Evolutionary conservation across 2,888 invertebrate genomes (phyloP).

Genomic region (Idaea dimidiata): DNA sequence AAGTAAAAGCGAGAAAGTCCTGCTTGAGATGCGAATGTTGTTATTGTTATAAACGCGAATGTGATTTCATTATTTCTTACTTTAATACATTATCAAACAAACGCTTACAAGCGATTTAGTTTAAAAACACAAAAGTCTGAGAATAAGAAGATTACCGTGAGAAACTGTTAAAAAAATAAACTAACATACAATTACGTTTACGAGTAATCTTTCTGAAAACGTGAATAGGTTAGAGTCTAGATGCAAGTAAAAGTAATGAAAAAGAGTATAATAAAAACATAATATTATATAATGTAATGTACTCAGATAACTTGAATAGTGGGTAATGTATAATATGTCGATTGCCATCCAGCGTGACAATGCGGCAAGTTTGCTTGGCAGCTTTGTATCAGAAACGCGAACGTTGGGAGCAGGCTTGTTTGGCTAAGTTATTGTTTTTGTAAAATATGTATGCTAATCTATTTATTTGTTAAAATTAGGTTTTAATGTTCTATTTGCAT

Average conservation of each 20-base stretch:
- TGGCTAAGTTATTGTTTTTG: too few relatives aligned
- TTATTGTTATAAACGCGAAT: background rate
- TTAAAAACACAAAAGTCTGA: background rate
- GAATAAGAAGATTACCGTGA: background rate
- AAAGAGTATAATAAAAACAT: too few relatives aligned
- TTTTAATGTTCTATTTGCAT: too few relatives aligned
- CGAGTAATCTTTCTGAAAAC: background rate
- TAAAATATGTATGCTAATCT: too few relatives aligned
- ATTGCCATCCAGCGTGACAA: too few relatives aligned
- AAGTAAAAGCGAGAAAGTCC: background rate
- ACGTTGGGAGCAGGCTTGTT: too few relatives aligned
- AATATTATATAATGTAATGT: too few relatives aligned
- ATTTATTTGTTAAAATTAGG: too few relatives aligned
- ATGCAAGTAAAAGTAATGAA: background rate
- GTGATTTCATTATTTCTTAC: background rate
- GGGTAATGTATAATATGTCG: too few relatives aligned
- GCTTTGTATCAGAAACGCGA: too few relatives aligned
- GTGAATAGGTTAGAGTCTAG: background rate
- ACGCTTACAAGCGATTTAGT: background rate
- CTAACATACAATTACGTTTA: background rate
- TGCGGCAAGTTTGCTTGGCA: too few relatives aligned
- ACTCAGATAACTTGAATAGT: too few relatives aligned
- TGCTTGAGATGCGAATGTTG: background rate
- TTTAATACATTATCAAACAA: background rate
- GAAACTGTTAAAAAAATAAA: background rate